A percentile compares a stretch with the other conserved stretches of the same genome.
phyloP scores from a whole-genome alignment of 2,797 vertebrate genomes.

The Channa striata region DNA sequence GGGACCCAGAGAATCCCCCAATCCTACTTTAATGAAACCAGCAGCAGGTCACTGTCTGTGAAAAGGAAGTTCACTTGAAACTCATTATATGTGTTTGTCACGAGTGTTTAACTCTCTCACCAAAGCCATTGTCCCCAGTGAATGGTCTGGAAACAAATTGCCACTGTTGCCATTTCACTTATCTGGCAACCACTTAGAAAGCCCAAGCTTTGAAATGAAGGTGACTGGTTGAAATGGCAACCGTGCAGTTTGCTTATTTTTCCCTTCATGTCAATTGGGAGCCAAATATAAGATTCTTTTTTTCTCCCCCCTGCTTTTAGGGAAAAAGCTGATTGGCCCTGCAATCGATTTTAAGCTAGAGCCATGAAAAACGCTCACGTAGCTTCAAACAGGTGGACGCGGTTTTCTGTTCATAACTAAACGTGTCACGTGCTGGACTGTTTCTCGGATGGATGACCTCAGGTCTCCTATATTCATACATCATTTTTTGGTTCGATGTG shows the following conservation, averaged over 20 bases:
- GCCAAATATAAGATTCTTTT: conserved; percentile 15
- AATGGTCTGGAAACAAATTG: conserved; percentile 8
- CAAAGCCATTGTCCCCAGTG: conserved; percentile 14
- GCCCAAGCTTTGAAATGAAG: conserved; percentile 10
- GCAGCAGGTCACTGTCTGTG: conserved; percentile 60
- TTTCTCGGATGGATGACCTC: no score
- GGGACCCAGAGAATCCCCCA: conserved; percentile 48
- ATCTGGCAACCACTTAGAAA: conserved; percentile 29
- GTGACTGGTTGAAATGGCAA: conserved; percentile 29
- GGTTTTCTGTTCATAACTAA: no score
- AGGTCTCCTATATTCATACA: no score
- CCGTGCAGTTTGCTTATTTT: conserved; percentile 10
- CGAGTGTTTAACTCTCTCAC: background rate
- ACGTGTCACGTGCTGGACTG: no score
- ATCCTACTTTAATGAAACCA: conserved; percentile 69
- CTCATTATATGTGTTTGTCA: conserved; percentile 58
- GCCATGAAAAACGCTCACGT: no score
- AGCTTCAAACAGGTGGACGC: no score
- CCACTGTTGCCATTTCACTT: conserved; percentile 23
- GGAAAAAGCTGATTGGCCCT: no score
- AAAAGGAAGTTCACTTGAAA: conserved; percentile 62
- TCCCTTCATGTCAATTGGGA: background rate
- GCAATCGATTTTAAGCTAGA: no score
- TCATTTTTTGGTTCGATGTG: no score
- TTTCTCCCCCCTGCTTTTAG: conserved; percentile 2